Percentiles rank a stretch among this genome's conserved stretches.
These are phyloP conservation scores for Opisthograptis luteolata DNA, from an alignment of 2,888 invertebrate species.

Conservation along the genomic window DNA sequence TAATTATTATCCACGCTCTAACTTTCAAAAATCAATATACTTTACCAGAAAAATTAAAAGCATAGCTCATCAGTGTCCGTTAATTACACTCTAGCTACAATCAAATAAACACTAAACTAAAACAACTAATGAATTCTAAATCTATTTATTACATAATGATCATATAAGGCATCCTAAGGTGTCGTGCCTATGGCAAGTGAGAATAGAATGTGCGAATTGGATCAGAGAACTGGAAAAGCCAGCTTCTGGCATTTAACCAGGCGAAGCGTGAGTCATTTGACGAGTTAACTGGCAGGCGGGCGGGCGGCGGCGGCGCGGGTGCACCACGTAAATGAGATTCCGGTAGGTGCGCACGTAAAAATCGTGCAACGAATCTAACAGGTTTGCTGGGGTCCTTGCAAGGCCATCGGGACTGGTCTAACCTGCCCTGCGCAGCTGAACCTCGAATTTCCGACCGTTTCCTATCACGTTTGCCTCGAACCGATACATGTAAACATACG, in stretches of 20 bases:
- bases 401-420: slow-evolving; percentile 84
- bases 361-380: slow-evolving; percentile 85
- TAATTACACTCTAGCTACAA: too few species aligned
- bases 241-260: slow-evolving; percentile 80
- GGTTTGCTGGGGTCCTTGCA: slow-evolving; percentile 84
- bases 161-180: slow-evolving; percentile 28
- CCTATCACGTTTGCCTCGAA: slow-evolving; percentile 73
- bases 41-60: too few species aligned
- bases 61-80: too few species aligned
- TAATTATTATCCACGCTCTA: too few species aligned
- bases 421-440: slow-evolving; percentile 81
- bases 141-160: slow-evolving; percentile 2
- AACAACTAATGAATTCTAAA: not conserved
- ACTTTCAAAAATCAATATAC: too few species aligned
- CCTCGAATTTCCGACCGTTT: slow-evolving; percentile 80
- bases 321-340: slow-evolving; percentile 82
- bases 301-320: slow-evolving; percentile 57
- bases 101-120: too few species aligned
- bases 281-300: slow-evolving; percentile 78
- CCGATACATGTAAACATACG: slow-evolving; percentile 56
- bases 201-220: slow-evolving; percentile 76
- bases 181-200: slow-evolving; percentile 47
- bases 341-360: slow-evolving; percentile 84
- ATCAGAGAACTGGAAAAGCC: slow-evolving; percentile 82
- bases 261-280: slow-evolving; percentile 81